Conservation (phyloP, 2,888 invertebrate genomes). For the Dryococelus australis region DNA sequence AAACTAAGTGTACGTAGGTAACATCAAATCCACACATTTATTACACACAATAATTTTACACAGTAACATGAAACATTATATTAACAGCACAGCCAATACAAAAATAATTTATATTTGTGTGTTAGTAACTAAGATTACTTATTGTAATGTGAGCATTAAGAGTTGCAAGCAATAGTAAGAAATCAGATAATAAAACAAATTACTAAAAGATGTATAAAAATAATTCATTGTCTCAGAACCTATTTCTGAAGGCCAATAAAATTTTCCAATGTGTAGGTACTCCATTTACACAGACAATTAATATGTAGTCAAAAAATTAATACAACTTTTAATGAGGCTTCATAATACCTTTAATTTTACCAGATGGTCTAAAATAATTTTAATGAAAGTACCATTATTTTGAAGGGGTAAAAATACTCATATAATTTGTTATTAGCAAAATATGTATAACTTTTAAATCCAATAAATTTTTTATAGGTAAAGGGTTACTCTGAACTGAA, state of each 20-base stretch:
- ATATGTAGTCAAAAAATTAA: too few relatives aligned
- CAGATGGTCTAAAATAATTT: too few relatives aligned
- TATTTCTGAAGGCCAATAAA: background rate
- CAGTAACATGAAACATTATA: slow-evolving; percentile 9
- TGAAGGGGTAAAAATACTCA: too few relatives aligned
- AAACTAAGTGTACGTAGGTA: background rate
- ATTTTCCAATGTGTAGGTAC: too few relatives aligned
- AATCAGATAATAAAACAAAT: background rate
- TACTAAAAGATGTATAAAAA: background rate
- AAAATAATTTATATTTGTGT: slow-evolving; percentile 7
- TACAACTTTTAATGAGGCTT: too few relatives aligned
- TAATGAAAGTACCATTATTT: too few relatives aligned
- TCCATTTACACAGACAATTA: too few relatives aligned
- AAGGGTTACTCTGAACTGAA: too few relatives aligned
- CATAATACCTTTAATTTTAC: too few relatives aligned
- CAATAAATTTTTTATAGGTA: too few relatives aligned
- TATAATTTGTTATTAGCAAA: too few relatives aligned
- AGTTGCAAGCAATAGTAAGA: background rate
- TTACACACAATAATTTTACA: slow-evolving; percentile 1
- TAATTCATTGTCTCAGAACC: background rate
- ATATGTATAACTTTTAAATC: too few relatives aligned
- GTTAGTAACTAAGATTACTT: slow-evolving; percentile 2
- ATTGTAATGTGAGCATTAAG: background rate
- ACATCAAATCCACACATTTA: background rate
- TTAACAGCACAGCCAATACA: slow-evolving; percentile 9